Evolutionary conservation across 2,888 invertebrate genomes (phyloP).

Genomic region (Drosophila ustulata): DNA sequence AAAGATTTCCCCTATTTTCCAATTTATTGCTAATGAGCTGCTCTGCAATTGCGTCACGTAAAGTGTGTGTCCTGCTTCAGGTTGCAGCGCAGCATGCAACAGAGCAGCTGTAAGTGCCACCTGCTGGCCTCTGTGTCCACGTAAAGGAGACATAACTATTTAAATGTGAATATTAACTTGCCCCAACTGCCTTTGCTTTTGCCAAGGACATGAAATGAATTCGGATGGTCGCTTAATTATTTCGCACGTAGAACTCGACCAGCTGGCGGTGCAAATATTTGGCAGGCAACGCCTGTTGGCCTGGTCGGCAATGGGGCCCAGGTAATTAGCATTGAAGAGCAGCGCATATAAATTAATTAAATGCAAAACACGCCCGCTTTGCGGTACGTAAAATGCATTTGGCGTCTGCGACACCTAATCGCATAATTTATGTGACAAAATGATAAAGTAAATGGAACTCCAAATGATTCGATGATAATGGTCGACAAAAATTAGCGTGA

Average conservation of each 20-base stretch:
- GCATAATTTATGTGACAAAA: constrained; percentile 50
- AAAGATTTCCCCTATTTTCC: constrained; percentile 2
- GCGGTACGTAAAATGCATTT: constrained; percentile 48
- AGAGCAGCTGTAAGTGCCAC: constrained; percentile 19
- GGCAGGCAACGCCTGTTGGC: constrained; percentile 44
- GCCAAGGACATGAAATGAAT: constrained; percentile 55
- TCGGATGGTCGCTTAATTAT: constrained; percentile 65
- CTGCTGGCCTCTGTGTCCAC: constrained; percentile 1
- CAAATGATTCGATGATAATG: constrained; percentile 45
- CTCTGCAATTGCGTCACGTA: constrained; percentile 45
- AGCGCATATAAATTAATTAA: constrained; percentile 51
- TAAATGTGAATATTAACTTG: constrained; percentile 48
- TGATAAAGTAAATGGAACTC: constrained; percentile 56
- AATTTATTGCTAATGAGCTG: constrained; percentile 28
- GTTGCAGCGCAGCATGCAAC: constrained; percentile 28
- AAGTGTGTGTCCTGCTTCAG: constrained; percentile 28
- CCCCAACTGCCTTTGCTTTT: neutral
- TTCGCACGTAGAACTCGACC: constrained; percentile 52
- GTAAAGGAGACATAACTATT: constrained; percentile 35
- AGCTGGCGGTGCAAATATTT: constrained; percentile 67
- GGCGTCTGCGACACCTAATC: constrained; percentile 17
- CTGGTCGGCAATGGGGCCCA: constrained; percentile 4
- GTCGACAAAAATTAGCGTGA: constrained; percentile 37
- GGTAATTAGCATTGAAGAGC: constrained; percentile 53
- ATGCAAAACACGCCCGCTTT: constrained; percentile 61